Conservation (phyloP, 2,888 invertebrate species). For the Luffia ferchaultella region DNA sequence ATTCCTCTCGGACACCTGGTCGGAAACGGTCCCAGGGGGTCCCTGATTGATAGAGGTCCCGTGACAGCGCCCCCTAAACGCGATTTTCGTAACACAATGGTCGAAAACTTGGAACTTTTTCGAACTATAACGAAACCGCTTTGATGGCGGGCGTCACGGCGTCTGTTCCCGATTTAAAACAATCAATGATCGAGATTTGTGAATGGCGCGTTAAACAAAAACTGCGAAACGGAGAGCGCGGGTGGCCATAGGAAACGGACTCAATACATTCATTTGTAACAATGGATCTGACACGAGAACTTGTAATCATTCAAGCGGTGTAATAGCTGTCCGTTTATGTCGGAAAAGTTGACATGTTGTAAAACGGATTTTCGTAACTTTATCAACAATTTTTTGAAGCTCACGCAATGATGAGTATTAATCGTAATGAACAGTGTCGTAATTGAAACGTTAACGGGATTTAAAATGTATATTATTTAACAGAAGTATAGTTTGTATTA, state of each 20-base stretch:
- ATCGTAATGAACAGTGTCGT: too few relatives aligned
- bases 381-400: too few relatives aligned
- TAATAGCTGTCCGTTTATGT: too few relatives aligned
- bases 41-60: conserved; percentile 59
- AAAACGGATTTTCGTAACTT: too few relatives aligned
- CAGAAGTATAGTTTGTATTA: too few relatives aligned
- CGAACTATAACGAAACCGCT: not conserved
- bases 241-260: conserved; percentile 38
- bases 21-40: conserved; percentile 62
- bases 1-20: conserved; percentile 64
- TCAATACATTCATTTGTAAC: not conserved
- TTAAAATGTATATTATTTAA: too few relatives aligned
- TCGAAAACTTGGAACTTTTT: not conserved
- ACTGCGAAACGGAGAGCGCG: conserved; percentile 31
- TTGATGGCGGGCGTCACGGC: conserved; percentile 30
- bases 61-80: conserved; percentile 26
- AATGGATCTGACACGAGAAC: not conserved
- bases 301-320: too few relatives aligned
- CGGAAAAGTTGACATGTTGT: too few relatives aligned
- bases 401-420: too few relatives aligned
- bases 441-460: too few relatives aligned
- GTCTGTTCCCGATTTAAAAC: conserved; percentile 51
- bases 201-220: conserved; percentile 56
- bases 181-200: conserved; percentile 59
- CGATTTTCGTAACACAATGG: conserved; percentile 39